Percentiles rank a stretch among this genome's conserved stretches.
Evolutionary conservation across 2,113 vertebrate species (phyloP).

Genomic region (Seriola aureovittata): DNA sequence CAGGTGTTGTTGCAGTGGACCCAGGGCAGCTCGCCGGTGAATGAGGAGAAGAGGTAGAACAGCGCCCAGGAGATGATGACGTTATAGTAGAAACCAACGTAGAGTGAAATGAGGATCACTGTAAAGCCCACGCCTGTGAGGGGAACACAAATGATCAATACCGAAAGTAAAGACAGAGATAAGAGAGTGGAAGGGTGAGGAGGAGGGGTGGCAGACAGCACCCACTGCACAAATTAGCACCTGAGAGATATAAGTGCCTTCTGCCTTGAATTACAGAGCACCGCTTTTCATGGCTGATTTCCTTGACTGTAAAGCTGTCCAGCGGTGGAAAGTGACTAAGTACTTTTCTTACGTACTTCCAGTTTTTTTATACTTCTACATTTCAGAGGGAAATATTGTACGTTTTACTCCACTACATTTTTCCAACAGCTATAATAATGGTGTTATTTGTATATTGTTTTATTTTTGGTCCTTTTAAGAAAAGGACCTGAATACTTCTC

Average conservation of each 20-base stretch:
- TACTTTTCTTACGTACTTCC: no score
- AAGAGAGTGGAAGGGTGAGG: no score
- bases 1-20: constrained; percentile 92
- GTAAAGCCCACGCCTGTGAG: constrained; percentile 88
- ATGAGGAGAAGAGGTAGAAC: constrained; percentile 89
- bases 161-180: neutral
- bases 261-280: neutral
- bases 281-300: neutral
- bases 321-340: no score
- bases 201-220: neutral
- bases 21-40: constrained; percentile 90
- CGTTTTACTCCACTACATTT: no score
- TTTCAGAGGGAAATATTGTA: no score
- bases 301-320: no score
- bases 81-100: constrained; percentile 91
- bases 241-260: neutral
- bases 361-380: no score
- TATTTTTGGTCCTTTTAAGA: no score
- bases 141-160: neutral
- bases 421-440: no score
- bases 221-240: neutral
- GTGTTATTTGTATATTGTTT: no score
- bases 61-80: constrained; percentile 91
- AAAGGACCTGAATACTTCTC: no score
- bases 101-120: constrained; percentile 89